phyloP scores from a whole-genome alignment of 2,888 invertebrate species.

The Leptopilina syphax region DNA sequence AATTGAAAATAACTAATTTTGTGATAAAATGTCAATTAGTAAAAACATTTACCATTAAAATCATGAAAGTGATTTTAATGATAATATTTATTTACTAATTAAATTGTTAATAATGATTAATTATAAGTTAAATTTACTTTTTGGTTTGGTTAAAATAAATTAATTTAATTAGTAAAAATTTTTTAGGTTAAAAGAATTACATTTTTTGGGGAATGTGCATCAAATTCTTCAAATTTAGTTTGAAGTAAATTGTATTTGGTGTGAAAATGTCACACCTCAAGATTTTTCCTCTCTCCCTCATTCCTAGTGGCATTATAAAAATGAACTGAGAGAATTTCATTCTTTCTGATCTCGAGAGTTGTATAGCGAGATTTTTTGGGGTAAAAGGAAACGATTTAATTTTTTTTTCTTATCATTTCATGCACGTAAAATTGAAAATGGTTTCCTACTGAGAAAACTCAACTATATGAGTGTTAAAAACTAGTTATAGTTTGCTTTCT shows the following conservation, averaged over 20 bases:
- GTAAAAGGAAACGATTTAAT: constrained; percentile 51
- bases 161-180: no score
- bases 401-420: constrained; percentile 45
- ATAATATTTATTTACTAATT: no score
- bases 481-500: constrained; percentile 43
- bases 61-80: no score
- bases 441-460: constrained; percentile 46
- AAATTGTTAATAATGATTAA: no score
- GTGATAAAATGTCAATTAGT: no score
- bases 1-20: no score
- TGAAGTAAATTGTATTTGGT: constrained; percentile 33
- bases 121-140: no score
- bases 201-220: no score
- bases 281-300: neutral
- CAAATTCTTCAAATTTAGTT: neutral
- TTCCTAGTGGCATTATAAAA: constrained; percentile 10
- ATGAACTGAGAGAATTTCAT: constrained; percentile 39
- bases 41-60: no score
- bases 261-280: constrained; percentile 14
- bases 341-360: constrained; percentile 35
- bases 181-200: no score
- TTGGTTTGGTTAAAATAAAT: no score
- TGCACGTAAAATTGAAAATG: constrained; percentile 52
- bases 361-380: constrained; percentile 47
- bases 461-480: constrained; percentile 35